phyloP scores from a whole-genome alignment of 1,140 invertebrate genomes.

The Pogonomyrmex californicus region DNA sequence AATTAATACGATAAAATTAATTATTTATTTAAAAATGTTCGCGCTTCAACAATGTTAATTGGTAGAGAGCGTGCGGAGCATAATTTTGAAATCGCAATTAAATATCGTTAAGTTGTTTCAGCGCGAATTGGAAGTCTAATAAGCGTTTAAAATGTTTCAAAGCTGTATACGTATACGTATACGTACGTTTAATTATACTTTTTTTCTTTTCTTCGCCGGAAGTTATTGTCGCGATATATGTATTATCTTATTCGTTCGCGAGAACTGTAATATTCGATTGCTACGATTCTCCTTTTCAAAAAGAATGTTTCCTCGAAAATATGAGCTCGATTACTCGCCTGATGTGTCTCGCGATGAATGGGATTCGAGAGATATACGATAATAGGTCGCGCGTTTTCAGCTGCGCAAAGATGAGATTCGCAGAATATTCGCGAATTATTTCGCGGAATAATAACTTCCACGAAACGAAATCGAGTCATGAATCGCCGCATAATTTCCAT shows the following conservation, averaged over 20 bases:
- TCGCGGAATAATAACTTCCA: constrained; percentile 37
- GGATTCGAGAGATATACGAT: constrained; percentile 51
- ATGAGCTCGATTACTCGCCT: not conserved
- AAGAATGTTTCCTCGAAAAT: not conserved
- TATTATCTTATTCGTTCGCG: constrained; percentile 5
- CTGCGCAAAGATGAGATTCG: constrained; percentile 45
- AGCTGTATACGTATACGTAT: not conserved
- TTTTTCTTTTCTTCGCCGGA: not conserved
- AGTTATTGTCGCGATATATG: not conserved
- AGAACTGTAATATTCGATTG: not conserved
- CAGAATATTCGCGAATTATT: constrained; percentile 55
- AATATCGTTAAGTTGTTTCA: not conserved
- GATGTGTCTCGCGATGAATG: constrained; percentile 28
- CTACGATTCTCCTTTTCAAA: not conserved
- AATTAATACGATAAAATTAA: not conserved
- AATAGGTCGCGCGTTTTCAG: constrained; percentile 7
- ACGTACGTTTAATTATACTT: not conserved
- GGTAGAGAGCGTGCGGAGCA: not conserved
- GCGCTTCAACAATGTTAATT: not conserved
- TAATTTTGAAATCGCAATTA: constrained; percentile 5
- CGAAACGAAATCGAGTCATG: constrained; percentile 44
- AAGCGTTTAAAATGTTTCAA: not conserved
- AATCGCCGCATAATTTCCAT: constrained; percentile 52
- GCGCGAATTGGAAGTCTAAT: not conserved
- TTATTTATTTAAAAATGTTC: not conserved